A percentile compares a stretch with the other conserved stretches of the same genome.
Evolutionary conservation across 2,797 vertebrate genomes (phyloP).

Genomic region (Tapirus indicus): DNA sequence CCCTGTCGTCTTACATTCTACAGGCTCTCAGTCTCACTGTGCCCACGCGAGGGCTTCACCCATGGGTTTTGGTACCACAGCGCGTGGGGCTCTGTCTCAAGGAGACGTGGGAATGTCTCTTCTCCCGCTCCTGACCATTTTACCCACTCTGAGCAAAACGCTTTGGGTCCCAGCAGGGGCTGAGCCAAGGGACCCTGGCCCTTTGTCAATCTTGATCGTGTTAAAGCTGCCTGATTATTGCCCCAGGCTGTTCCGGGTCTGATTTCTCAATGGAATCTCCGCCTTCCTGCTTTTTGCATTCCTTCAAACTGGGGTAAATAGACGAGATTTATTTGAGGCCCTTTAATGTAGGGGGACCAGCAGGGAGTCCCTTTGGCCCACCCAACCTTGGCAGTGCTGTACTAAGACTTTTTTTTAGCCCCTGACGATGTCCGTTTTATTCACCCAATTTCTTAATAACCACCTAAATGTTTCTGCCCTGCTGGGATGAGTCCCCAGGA

Average conservation of each 20-base stretch:
- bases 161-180: background rate
- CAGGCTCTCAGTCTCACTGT: fast-evolving
- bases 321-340: background rate
- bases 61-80: fast-evolving
- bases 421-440: fast-evolving
- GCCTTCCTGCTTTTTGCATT: background rate
- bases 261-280: fast-evolving
- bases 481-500: background rate
- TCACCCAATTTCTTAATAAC: no score
- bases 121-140: background rate
- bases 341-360: fast-evolving
- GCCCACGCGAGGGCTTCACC: fast-evolving
- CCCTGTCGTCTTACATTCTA: fast-evolving
- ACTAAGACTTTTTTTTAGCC: no score
- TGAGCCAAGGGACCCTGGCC: background rate
- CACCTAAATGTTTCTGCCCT: fast-evolving
- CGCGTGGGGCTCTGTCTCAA: fast-evolving
- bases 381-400: background rate
- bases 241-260: fast-evolving
- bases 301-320: no score
- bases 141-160: fast-evolving
- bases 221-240: fast-evolving
- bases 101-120: background rate
- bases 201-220: fast-evolving
- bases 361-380: background rate